Evolutionary conservation across 1,140 invertebrate species (phyloP), one percentile per base, ranked within the genome.

Genomic region (Bombus cullumanus): DNA sequence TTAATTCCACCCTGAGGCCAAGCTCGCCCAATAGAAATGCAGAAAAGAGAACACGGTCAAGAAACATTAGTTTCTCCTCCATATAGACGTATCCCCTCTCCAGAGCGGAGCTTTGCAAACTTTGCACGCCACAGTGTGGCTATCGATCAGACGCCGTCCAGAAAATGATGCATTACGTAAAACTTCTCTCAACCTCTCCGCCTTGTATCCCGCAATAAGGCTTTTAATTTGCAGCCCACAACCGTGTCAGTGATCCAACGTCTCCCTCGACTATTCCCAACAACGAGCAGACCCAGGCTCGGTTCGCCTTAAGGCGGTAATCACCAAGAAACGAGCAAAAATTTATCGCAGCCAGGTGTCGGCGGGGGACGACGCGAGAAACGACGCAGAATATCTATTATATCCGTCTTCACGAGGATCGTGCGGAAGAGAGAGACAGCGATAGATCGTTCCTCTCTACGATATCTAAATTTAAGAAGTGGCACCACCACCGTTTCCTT

Each of bases 401-500:
- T 78, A 78, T 78, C 75, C 37, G 75, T 77, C 47, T 41, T 28
- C 34, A 4, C 75, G 73, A 34, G 3, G n/a, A 73, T 73, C 71
- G 39, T 43, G 39, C 41, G 25, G 25, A 53, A 53, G 22, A 75
- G 43, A 25, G 12, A 13, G 43, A 53, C 18, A 25, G 28, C n/a
- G 41, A 28, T 43, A 47, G 28, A 31, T 43, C 12, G 73, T 25
- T 53, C 73, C 73, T 75, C 41, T 80, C 43, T 28, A 34, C 62
- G 77, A 78, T 73, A 81, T 90, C 89, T 90, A 90, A 88, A 90
- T 90, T 90, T 90, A 90, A 89, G 83, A 90, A 90, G 86, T 81
- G 80, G 53, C 68, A 80, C 71, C 85, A 73, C 41, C 82, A 28
- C 43, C 53, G 72, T 72, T 83, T 62, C 81, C 69, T 77, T 74